phyloP scores from a whole-genome alignment of 1,140 invertebrate species.

The Rhynchophorus ferrugineus region DNA sequence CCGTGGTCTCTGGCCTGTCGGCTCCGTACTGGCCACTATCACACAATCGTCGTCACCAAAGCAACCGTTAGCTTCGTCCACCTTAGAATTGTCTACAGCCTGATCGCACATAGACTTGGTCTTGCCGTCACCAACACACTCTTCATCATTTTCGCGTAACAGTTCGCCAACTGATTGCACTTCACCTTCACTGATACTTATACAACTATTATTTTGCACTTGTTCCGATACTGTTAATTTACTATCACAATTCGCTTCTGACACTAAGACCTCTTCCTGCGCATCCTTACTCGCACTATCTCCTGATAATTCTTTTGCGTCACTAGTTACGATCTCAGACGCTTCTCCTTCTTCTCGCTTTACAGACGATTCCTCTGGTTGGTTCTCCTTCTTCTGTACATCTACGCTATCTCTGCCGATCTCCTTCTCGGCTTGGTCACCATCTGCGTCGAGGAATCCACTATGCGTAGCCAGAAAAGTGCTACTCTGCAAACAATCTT shows the following conservation, averaged over 20 bases:
- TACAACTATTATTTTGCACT: constrained; percentile 14
- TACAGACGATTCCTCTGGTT: constrained; percentile 1
- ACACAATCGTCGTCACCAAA: constrained; percentile 48
- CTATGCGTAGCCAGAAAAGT: constrained; percentile 1
- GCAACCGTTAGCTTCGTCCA: constrained; percentile 41
- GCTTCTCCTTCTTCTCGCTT: background rate
- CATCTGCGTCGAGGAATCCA: background rate
- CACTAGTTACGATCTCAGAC: background rate
- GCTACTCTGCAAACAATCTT: constrained; percentile 17
- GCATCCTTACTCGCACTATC: background rate
- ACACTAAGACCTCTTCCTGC: background rate
- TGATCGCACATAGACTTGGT: constrained; percentile 15
- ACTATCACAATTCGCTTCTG: constrained; percentile 7
- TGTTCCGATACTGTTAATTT: constrained; percentile 6
- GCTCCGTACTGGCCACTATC: constrained; percentile 39
- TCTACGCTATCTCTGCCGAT: too few relatives aligned
- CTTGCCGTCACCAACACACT: constrained; percentile 9
- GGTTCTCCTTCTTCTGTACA: background rate
- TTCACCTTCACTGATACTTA: constrained; percentile 8
- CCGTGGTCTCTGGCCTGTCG: background rate
- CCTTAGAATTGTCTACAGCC: background rate
- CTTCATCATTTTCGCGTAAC: constrained; percentile 12
- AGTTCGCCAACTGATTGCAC: constrained; percentile 12
- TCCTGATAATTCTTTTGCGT: background rate
- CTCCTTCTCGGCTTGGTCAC: constrained; percentile 1